Base-by-base conservation (phyloP, 2,113 vertebrate genomes). In the Casuarius casuarius region DNA sequence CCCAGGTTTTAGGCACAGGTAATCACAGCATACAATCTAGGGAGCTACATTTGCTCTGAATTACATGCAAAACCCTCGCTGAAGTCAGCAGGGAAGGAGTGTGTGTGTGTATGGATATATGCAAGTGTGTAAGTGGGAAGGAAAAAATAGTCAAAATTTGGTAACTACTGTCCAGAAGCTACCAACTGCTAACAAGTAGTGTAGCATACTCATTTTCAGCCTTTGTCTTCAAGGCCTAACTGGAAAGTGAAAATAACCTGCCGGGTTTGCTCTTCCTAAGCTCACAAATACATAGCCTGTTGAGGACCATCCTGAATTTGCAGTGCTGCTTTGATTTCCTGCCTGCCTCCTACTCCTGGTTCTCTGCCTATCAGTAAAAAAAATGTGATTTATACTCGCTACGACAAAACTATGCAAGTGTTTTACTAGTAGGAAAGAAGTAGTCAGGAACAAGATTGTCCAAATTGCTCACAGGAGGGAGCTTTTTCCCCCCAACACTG, bases 41-140 rank as follows among this genome's bases (percentile, higher is more conserved):
- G 16, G 28, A 3, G 3, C 35, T 38, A 4, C 8, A 2, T 90
- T 59, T 83, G 7, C 70, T 81, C 62, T 73, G 48, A 44, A 9
- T 29, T 48, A 8, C 13, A 38, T 23, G 35, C 35, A 74, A 29
- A 63, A 74, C 70, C 28, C 46, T 63, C 42, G 7, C 40, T 4
- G 0, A 33, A 42, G 26, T 46, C 62, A 84, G 52, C 62, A 48
- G 52, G 28, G 25, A 49, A 51, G 8, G 12, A 8, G 46, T 7
- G 2, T 35, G 2, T 33, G 19, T 51, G 22, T 85, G 72, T 33
- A 21, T 2, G 1, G 20, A 29, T 8, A 0, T 10, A 3, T 66
- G 29, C 54, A 49, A 80, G 66, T 33, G 28, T 73, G 28, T 58
- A 44, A 76, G 9, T 20, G 19, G 33, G 29, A 65, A 58, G 14